Evolutionary conservation across 2,113 vertebrate species (phyloP).

Genomic region (Notarius quadriscutis): DNA sequence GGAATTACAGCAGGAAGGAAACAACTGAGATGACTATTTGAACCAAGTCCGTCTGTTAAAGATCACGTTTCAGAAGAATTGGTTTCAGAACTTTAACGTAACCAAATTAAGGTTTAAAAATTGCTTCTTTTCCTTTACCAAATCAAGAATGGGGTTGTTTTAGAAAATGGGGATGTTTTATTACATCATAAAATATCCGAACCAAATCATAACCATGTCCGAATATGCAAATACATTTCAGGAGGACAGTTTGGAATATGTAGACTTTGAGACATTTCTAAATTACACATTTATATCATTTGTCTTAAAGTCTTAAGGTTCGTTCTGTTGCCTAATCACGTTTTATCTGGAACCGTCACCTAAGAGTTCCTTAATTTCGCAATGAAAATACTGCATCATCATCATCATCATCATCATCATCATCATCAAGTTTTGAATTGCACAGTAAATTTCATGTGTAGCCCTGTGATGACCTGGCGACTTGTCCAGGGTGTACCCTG

Average conservation of each 20-base stretch:
- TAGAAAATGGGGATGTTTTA: background rate
- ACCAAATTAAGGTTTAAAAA: background rate
- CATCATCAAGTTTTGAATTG: background rate
- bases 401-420: too few relatives aligned
- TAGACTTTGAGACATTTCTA: background rate
- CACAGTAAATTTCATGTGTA: background rate
- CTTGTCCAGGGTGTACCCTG: too few relatives aligned
- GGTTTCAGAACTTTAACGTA: background rate
- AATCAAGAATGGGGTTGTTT: background rate
- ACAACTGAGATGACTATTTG: background rate
- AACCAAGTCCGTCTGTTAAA: background rate
- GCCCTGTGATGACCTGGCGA: too few relatives aligned
- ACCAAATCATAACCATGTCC: background rate
- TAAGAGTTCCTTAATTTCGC: background rate
- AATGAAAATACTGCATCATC: too few relatives aligned
- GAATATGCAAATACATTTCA: background rate
- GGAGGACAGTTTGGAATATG: background rate
- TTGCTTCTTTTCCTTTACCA: background rate
- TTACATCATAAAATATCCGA: background rate
- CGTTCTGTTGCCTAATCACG: background rate
- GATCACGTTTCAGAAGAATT: background rate
- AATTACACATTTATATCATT: background rate
- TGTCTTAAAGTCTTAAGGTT: too few relatives aligned
- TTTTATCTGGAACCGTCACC: background rate
- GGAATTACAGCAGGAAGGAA: background rate